Evolutionary conservation across 2,113 vertebrate species (phyloP), one percentile per base, ranked within the genome.

Genomic region (Leptodactylus fuscus): DNA sequence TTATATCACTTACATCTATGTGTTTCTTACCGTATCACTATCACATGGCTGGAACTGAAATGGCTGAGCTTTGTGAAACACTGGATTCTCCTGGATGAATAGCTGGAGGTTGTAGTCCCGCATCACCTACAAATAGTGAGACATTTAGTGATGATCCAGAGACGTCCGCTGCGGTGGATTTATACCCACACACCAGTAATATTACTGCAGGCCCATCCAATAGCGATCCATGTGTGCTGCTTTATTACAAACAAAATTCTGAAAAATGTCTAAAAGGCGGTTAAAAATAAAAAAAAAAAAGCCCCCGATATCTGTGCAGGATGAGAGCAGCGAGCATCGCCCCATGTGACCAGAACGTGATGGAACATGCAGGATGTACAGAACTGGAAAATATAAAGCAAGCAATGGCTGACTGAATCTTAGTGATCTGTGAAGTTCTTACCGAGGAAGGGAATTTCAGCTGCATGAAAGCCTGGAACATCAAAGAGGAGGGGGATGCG

Each of bases 21-120:
- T 10, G 7, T 20, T 74, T 78, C 97, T 96, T 93, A 99, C 98
- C 85, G 90, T 95, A 92, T 98, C 97, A 6, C 95, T 97, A 90
- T 99, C 97, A 6, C 97, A 96, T 0, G 97, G 97, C 88, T 99
- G 97, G 92, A 99, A 99, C 93, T 97, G 97, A 93, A 99, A 99
- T 49, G 97, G 95, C 82, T 96, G 95, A 1, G 95, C 94, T 93
- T 97, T 98, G 92, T 96, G 97, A 89, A 99, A 98, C 74, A 96
- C 94, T 0, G 97, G 93, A 88, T 98, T 99, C 89, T 99, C 98
- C 92, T 98, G 97, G 81, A 99, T 81, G 87, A 99, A 99, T 85
- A 99, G 91, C 93, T 99, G 98, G 44, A 98, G 97, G 87, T 97
- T 98, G 93, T 96, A 97, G 88, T 99, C 98, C 89, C 96, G 94